phyloP scores from a whole-genome alignment of 1,140 invertebrate species.

The Physella acuta region DNA sequence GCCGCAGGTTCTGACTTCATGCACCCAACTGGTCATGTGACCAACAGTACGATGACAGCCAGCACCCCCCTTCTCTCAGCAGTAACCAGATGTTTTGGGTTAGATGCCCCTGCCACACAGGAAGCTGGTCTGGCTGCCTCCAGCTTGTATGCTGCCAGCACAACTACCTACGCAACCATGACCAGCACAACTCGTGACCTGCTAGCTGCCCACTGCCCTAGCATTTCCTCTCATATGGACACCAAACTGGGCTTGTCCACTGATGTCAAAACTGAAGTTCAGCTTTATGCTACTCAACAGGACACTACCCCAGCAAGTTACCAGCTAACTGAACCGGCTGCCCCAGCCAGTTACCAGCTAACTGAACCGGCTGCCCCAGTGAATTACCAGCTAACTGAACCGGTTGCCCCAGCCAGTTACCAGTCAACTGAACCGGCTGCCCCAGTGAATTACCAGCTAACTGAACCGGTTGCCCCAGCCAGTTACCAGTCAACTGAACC shows the following conservation, averaged over 20 bases:
- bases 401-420: too few species aligned
- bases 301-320: too few species aligned
- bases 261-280: background rate
- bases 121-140: too few species aligned
- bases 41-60: background rate
- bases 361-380: background rate
- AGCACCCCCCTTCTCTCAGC: background rate
- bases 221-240: slow-evolving; percentile 53
- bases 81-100: too few species aligned
- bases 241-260: slow-evolving; percentile 5
- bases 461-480: too few species aligned
- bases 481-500: too few species aligned
- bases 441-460: too few species aligned
- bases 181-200: slow-evolving; percentile 51
- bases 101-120: too few species aligned
- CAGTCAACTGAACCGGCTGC: too few species aligned
- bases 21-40: too few species aligned
- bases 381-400: background rate
- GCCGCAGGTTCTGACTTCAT: too few species aligned
- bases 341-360: background rate
- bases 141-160: background rate
- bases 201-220: slow-evolving; percentile 49
- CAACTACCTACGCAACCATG: slow-evolving; percentile 50
- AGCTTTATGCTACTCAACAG: too few species aligned
- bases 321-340: background rate